phyloP scores from a whole-genome alignment of 2,797 vertebrate species.

The Phoeniculus purpureus region DNA sequence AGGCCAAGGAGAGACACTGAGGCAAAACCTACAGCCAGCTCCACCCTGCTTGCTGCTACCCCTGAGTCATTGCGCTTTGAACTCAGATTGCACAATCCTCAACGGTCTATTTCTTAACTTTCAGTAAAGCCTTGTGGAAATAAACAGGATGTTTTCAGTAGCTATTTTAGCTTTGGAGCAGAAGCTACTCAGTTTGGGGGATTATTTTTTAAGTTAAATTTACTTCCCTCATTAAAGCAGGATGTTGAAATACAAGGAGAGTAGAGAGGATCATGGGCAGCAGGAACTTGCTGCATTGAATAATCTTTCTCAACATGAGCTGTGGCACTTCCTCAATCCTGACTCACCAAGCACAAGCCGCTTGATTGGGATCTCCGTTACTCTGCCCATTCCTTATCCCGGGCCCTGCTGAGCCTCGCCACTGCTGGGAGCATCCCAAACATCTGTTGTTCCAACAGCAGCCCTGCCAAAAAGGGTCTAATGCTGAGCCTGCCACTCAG shows the following conservation, averaged over 20 bases:
- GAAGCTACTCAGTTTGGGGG: background rate
- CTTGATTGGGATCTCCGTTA: background rate
- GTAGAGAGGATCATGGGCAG: background rate
- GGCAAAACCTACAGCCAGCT: background rate
- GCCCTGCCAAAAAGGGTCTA: background rate
- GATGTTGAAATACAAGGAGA: background rate
- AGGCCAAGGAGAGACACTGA: background rate
- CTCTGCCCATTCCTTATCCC: background rate
- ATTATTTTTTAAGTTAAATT: constrained; percentile 13
- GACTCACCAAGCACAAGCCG: rapidly evolving
- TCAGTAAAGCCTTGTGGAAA: background rate
- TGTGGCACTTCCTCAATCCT: constrained; percentile 2
- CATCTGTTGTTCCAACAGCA: background rate
- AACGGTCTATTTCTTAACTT: background rate
- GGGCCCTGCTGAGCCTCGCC: background rate
- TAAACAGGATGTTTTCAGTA: constrained; percentile 35
- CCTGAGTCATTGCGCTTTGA: constrained; percentile 11
- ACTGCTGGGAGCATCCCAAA: rapidly evolving
- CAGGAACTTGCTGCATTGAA: background rate
- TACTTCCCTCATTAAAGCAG: background rate
- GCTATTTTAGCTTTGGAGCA: background rate
- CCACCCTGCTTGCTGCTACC: background rate
- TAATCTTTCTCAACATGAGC: background rate
- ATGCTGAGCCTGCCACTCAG: rapidly evolving
- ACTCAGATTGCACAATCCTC: constrained; percentile 23